Percentiles rank a stretch among this genome's conserved stretches.
These are phyloP conservation scores for Umimayanthus kanabou DNA, from an alignment of 92 coral and sea anemone genomes.

Conservation along the genomic window DNA sequence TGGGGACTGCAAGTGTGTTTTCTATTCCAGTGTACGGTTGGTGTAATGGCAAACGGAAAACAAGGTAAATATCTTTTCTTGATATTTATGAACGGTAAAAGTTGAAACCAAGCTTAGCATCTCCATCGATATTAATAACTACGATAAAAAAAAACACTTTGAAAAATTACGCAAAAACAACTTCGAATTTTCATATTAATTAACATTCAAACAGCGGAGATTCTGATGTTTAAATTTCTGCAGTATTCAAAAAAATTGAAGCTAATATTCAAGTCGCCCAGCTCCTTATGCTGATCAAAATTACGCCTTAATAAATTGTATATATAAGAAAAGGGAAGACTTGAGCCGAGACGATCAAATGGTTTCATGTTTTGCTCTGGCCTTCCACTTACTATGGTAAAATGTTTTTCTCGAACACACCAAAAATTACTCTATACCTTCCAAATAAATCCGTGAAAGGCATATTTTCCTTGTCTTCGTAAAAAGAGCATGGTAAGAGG, in stretches of 20 bases:
- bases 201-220: neutral
- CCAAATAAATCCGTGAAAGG: neutral
- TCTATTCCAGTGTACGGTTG: neutral
- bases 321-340: neutral
- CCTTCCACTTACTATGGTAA: neutral
- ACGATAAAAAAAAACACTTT: neutral
- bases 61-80: constrained; percentile 19
- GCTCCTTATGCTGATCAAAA: neutral
- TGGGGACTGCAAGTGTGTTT: neutral
- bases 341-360: neutral
- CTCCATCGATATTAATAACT: neutral
- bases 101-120: neutral
- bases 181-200: neutral
- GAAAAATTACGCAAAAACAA: neutral
- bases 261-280: neutral
- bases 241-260: neutral
- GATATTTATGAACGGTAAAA: neutral
- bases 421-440: neutral
- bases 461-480: neutral
- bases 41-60: neutral
- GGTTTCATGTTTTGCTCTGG: neutral
- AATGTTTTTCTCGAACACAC: neutral
- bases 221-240: neutral
- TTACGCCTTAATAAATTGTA: neutral
- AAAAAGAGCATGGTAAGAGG: neutral